phyloP scores from a whole-genome alignment of 2,797 vertebrate genomes.

The Phataginus tetradactyla region DNA sequence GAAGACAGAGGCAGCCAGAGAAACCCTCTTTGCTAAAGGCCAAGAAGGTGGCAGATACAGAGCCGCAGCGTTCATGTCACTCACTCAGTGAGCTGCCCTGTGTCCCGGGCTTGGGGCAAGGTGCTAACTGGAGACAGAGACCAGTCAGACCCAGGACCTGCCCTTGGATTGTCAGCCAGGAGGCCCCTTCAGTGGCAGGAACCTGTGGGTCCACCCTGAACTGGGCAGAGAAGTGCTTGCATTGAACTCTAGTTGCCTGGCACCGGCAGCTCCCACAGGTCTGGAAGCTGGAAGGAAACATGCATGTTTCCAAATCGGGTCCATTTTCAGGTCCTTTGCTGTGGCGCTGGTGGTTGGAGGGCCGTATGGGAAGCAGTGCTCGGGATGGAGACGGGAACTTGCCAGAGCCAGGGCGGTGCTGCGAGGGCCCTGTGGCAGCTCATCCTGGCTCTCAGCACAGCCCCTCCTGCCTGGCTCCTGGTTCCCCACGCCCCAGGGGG shows the following conservation, averaged over 20 bases:
- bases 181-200: neutral
- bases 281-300: neutral
- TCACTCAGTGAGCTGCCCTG: neutral
- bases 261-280: neutral
- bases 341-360: neutral
- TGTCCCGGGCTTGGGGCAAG: neutral
- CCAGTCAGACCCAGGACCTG: no score
- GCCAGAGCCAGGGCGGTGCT: neutral
- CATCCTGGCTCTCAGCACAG: neutral
- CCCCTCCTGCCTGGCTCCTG: no score
- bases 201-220: no score
- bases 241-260: neutral
- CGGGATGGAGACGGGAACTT: neutral
- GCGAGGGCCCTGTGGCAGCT: neutral
- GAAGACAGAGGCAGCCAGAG: neutral
- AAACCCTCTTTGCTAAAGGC: neutral
- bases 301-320: rapidly evolving
- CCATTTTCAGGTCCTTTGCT: neutral
- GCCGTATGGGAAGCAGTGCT: neutral
- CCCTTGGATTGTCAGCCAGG: neutral
- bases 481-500: rapidly evolving
- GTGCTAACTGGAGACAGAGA: neutral
- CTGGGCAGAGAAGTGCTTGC: no score
- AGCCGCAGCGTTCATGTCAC: rapidly evolving
- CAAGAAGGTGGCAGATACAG: neutral